Evolutionary conservation across 1,140 invertebrate species (phyloP), one percentile per base, ranked within the genome.

Genomic region (Euwallacea similis): DNA sequence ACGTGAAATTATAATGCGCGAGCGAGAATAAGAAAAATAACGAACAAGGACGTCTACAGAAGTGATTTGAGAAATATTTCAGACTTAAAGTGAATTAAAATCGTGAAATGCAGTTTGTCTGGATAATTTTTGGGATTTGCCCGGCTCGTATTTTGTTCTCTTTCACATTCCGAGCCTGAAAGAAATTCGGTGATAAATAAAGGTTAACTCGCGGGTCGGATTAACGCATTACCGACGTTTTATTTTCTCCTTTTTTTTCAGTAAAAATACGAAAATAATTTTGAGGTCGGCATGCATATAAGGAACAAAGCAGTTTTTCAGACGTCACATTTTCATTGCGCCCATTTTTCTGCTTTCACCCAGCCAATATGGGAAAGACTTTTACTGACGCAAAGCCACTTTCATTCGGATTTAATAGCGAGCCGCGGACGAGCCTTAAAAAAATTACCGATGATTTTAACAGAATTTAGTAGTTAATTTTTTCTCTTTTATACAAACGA

Each of bases 11-110:
- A 62, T 70, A 70, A 70, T 70, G 69, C 69, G 69, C 61, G 50
- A 42, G 67, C 58, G 15, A 47, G 42, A 69, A 55, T 62, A 69
- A 69, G 62, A 69, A 60, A 55, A 43, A 63, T 15, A 13, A 54
- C 21, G 66, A 66, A 67, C 74, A 77, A 74, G 75, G 75, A 73
- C 75, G 68, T 72, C 74, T 58, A 70, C 72, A 56, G 68, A 70
- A 74, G 70, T 73, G 74, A 75, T 77, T 77, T 75, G 70, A 62
- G 72, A 74, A 75, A 77, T 77, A 77, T 77, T 75, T 77, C 73
- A 75, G 74, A 73, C 74, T 77, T 77, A 77, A 64, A 63, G 69
- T 73, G 70, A 73, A 75, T 76, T 77, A 75, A 75, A 75, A 73
- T 75, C 69, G 74, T 69, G 60, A 74, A 74, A 76, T 73, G 72